These are phyloP conservation scores for Hemicentrotus pulcherrimus DNA, from an alignment of 35 echinoderm and acorn worm genomes.

Conservation along the genomic window DNA sequence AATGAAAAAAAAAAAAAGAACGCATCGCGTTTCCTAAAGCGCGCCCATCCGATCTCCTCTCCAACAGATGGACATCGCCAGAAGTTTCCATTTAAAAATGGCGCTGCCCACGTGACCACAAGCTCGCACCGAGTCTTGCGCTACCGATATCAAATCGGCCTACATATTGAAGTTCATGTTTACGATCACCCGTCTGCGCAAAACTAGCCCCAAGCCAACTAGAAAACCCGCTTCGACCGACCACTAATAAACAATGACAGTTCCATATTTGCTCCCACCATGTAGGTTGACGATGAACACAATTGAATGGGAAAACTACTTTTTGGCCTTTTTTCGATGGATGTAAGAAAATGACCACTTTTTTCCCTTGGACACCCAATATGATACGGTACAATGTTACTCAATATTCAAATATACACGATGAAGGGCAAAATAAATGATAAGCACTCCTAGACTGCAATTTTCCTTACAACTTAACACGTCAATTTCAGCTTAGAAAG, in stretches of 20 bases:
- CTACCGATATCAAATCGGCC: conserved; percentile 40
- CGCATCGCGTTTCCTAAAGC: background rate
- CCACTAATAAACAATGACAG: conserved; percentile 53
- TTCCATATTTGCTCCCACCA: background rate
- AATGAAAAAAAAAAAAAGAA: conserved; percentile 14
- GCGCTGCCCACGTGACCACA: conserved; percentile 40
- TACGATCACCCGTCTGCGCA: background rate
- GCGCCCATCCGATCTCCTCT: background rate
- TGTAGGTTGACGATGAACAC: background rate
- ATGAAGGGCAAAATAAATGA: too few species aligned
- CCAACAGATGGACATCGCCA: conserved; percentile 24
- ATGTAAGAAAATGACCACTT: background rate
- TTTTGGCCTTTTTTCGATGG: background rate
- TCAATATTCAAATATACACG: too few species aligned
- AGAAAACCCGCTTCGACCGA: background rate
- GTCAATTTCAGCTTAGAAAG: too few species aligned
- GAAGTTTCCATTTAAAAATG: conserved; percentile 46
- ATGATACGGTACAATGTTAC: too few species aligned
- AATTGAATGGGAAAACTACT: background rate
- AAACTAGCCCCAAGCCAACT: conserved; percentile 41
- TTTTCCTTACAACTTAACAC: too few species aligned
- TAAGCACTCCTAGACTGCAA: too few species aligned
- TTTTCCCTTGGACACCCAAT: background rate
- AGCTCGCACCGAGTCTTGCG: background rate
- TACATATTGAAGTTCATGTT: conserved; percentile 21